Evolutionary conservation across 1,140 invertebrate species (phyloP), one percentile per base, ranked within the genome.

Genomic region (Caenorhabditis tropicalis): DNA sequence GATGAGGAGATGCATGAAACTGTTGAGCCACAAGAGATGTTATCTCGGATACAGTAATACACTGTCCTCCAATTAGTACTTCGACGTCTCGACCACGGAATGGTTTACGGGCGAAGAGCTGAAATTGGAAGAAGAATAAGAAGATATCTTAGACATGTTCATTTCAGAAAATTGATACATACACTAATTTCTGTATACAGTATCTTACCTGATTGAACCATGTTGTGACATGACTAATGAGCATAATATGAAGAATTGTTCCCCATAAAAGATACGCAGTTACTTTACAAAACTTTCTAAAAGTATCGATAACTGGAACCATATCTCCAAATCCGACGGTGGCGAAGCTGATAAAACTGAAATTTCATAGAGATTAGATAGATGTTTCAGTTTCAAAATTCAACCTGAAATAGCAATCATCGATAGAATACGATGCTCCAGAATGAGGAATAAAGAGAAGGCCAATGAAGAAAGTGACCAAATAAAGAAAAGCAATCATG

Each of bases 271-370:
- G 29, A 74, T 74, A 74, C 0, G 65, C 12, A 4, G 29, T 74
- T 12, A 74, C 65, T 46, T 43, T 74, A 12, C 36, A 43, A n/a
- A 74, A 74, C 36, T 46, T 74, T n/a, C 16, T 9, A 74, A 74
- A 74, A 19, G 79, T 81, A 21, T 81, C 33, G 2, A 56, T 81
- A 51, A 51, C 2, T 16, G 79, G 79, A 39, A 36, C n/a, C 31
- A 51, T 81, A 36, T 81, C 79, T 53, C 79, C 79, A 24, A 81
- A 81, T n/a, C 79, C 79, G 19, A 81, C 79, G 2, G 79, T 51
- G 2, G 79, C 79, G 31, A 81, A 81, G 53, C 79, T 81, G 27
- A 81, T 81, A 19, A 81, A 81, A 24, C 79, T 81, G 51, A 31
- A 81, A 36, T 48, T 49, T 0, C 0, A 33, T 15, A 16, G 21